Conservation (phyloP, 2,113 vertebrate species). For the Peromyscus leucopus region DNA sequence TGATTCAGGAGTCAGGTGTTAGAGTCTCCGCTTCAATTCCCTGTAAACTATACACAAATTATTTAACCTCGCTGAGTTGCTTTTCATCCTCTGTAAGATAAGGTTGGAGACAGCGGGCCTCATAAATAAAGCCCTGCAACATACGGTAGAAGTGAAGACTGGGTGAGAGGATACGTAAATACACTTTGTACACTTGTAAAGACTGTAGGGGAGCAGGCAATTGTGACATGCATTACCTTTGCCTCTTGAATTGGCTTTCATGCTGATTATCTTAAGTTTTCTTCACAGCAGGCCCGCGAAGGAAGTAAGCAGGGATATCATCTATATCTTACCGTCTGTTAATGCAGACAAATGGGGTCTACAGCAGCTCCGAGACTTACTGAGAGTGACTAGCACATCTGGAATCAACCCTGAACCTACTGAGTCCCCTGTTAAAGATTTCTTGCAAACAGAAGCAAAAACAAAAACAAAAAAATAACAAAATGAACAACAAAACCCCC, state of each 20-base stretch:
- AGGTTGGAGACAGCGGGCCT: not conserved
- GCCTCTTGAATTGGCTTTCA: conserved; percentile 53
- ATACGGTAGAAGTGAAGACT: not conserved
- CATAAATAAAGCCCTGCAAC: not conserved
- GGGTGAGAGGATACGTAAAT: not conserved
- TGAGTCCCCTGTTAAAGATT: not conserved
- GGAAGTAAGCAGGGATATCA: conserved; percentile 44
- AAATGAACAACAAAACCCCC: not conserved
- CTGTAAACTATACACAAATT: not conserved
- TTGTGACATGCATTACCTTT: not conserved
- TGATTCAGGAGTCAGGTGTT: conserved; percentile 1
- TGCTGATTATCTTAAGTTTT: conserved; percentile 57
- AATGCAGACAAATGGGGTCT: not conserved
- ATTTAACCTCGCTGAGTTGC: not conserved
- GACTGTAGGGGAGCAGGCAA: not conserved
- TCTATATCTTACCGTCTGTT: conserved; percentile 49
- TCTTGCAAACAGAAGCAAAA: not conserved
- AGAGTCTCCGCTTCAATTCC: not conserved
- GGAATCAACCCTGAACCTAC: not conserved
- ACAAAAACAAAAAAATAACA: not conserved
- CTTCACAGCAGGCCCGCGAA: not conserved
- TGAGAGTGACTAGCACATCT: not conserved
- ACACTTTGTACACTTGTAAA: not conserved
- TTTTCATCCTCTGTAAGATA: not conserved
- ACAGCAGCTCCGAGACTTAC: not conserved